Conservation (phyloP, 1,140 invertebrate species). For the Bombus haemorrhoidalis region DNA sequence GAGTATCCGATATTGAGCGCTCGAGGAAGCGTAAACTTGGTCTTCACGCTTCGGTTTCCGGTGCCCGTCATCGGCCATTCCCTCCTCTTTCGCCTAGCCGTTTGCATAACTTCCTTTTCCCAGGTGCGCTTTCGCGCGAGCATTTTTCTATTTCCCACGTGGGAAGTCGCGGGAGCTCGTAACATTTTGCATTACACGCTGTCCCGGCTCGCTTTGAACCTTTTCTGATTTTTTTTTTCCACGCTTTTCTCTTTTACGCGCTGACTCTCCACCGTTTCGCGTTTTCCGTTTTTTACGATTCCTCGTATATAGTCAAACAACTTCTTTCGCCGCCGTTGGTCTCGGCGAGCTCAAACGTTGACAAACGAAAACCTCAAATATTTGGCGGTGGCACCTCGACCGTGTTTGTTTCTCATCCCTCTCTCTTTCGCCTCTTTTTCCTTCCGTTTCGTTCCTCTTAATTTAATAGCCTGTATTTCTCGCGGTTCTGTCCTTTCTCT, state of each 20-base stretch:
- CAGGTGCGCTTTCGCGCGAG: too few relatives aligned
- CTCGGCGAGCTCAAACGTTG: not conserved
- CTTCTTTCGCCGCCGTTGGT: not conserved
- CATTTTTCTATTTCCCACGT: not conserved
- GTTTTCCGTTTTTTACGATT: not conserved
- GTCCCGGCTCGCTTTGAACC: too few relatives aligned
- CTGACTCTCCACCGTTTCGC: too few relatives aligned
- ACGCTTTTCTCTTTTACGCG: too few relatives aligned
- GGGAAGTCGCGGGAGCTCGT: not conserved
- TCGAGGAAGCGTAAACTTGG: slow-evolving; percentile 41
- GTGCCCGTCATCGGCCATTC: not conserved
- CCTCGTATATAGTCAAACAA: not conserved
- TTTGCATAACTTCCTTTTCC: not conserved
- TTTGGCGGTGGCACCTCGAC: not conserved
- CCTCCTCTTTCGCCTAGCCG: too few relatives aligned
- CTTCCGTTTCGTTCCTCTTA: not conserved
- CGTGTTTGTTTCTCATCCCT: not conserved
- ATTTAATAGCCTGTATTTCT: too few relatives aligned
- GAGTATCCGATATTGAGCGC: slow-evolving; percentile 39
- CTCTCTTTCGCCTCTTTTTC: not conserved
- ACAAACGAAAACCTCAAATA: slow-evolving; percentile 6
- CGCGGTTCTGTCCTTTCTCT: too few relatives aligned
- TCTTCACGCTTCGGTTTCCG: slow-evolving; percentile 30
- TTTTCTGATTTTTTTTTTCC: too few relatives aligned
- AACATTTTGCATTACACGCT: not conserved